Percentiles rank a stretch among this genome's conserved stretches.
These are phyloP conservation scores for Trogon surrucura DNA, from an alignment of 2,113 vertebrate species.

Conservation along the genomic window DNA sequence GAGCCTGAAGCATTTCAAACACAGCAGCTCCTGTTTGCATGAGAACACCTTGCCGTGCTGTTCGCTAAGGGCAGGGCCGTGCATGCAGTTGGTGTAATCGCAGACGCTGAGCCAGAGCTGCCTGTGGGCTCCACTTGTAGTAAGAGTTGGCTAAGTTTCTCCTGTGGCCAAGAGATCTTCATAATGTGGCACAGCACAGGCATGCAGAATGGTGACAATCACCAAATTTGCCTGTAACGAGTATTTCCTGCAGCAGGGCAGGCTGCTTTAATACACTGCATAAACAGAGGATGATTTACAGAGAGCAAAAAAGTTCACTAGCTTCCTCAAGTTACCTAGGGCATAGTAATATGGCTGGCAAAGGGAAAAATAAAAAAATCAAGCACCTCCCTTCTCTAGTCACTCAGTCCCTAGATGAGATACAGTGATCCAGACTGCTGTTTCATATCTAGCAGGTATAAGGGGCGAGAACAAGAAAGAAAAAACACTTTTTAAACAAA, in stretches of 20 bases:
- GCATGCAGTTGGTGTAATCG: rapidly evolving
- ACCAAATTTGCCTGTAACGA: background rate
- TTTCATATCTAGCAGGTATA: background rate
- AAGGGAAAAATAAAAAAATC: background rate
- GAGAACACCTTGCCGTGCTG: background rate
- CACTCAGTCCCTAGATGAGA: background rate
- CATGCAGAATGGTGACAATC: background rate
- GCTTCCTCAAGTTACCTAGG: background rate
- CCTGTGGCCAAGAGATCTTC: background rate
- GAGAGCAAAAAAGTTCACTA: background rate
- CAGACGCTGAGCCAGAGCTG: background rate
- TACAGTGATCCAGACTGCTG: background rate
- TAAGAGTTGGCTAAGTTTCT: background rate
- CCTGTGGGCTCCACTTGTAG: background rate
- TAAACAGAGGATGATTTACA: background rate
- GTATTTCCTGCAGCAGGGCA: background rate
- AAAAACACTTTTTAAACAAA: background rate
- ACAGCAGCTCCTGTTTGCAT: rapidly evolving
- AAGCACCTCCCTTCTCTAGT: background rate
- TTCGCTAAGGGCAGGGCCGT: rapidly evolving
- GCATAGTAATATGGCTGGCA: background rate
- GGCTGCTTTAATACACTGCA: background rate
- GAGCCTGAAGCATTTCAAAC: background rate
- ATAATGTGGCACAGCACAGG: rapidly evolving
- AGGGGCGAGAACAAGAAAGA: background rate